A percentile compares a stretch with the other conserved stretches of the same genome.
Conservation (phyloP, 2,797 vertebrate genomes). For the Poecilia gillii region DNA sequence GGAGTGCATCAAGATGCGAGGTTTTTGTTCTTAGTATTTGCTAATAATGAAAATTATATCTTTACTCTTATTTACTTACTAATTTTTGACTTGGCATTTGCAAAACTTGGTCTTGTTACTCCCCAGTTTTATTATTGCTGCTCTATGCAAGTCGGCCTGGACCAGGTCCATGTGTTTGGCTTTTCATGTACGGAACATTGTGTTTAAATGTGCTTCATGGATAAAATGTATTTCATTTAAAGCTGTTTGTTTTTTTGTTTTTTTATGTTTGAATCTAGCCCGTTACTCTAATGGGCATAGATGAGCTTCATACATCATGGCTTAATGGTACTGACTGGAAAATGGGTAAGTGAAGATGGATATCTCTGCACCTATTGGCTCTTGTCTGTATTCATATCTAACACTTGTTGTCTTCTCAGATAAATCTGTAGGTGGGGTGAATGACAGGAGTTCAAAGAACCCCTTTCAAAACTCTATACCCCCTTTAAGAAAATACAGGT, state of each 20-base stretch:
- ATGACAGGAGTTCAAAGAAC: constrained; percentile 62
- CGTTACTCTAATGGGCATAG: constrained; percentile 79
- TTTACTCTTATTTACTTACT: background rate
- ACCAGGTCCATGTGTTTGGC: background rate
- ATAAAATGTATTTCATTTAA: background rate
- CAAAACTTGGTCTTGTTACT: background rate
- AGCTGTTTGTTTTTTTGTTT: background rate
- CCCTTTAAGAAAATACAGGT: constrained; percentile 78
- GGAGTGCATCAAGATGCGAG: background rate
- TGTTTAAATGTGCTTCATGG: background rate
- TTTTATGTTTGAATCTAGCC: constrained; percentile 54
- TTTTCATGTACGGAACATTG: background rate
- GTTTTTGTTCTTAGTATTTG: background rate
- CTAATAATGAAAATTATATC: background rate
- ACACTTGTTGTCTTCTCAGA: constrained; percentile 55
- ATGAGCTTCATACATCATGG: constrained; percentile 83
- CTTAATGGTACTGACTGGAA: constrained; percentile 71
- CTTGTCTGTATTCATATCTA: background rate
- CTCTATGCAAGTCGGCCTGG: background rate
- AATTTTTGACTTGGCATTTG: background rate
- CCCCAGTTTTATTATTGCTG: background rate
- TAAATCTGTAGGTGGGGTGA: constrained; percentile 68
- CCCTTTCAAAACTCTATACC: constrained; percentile 69
- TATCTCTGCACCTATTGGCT: background rate
- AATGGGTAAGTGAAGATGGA: constrained; percentile 74